These are phyloP conservation scores for Silurus glanis DNA, from an alignment of 2,113 vertebrate species.

Conservation along the genomic window DNA sequence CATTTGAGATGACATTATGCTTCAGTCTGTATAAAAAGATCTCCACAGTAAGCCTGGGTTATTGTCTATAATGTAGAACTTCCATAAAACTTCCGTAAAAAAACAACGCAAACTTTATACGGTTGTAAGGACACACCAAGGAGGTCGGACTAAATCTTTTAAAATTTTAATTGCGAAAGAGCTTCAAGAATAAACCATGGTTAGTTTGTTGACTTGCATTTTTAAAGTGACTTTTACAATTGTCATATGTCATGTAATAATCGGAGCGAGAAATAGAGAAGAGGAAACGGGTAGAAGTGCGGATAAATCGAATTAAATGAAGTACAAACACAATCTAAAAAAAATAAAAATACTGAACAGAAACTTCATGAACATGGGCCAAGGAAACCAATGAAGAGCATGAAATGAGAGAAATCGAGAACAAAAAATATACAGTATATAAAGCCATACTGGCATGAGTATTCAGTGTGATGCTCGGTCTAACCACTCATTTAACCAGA, in stretches of 20 bases:
- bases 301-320: too few species aligned
- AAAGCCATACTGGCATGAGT: neutral
- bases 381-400: too few species aligned
- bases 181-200: neutral
- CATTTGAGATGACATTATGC: neutral
- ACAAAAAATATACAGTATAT: neutral
- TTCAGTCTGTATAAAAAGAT: neutral
- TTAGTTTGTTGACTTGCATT: neutral
- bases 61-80: slow-evolving; percentile 26
- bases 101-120: slow-evolving; percentile 8
- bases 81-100: neutral
- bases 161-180: neutral
- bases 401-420: too few species aligned
- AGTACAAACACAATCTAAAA: too few species aligned
- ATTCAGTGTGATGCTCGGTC: neutral
- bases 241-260: neutral
- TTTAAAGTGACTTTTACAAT: neutral
- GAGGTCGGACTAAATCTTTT: neutral
- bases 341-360: too few species aligned
- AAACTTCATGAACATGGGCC: too few species aligned
- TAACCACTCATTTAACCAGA: neutral
- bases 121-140: neutral
- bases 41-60: neutral
- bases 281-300: too few species aligned
- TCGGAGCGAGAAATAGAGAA: too few species aligned